Conservation (phyloP, 2,888 invertebrate genomes). For the Phengaris alcon region DNA sequence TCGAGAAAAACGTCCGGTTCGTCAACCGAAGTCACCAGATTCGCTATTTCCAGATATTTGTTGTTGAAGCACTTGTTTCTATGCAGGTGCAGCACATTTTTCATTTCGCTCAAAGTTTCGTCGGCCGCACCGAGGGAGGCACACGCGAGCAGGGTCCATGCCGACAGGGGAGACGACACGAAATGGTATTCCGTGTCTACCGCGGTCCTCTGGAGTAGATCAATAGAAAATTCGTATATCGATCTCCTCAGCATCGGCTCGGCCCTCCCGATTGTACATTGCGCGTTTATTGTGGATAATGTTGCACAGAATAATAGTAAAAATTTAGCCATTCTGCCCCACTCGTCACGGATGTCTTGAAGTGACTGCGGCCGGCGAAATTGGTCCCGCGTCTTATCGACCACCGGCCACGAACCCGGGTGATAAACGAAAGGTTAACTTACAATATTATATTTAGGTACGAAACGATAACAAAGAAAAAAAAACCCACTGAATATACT, state of each 20-base stretch:
- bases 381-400: constrained; percentile 6
- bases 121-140: constrained; percentile 57
- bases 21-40: constrained; percentile 39
- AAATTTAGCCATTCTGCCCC: constrained; percentile 41
- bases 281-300: constrained; percentile 39
- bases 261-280: constrained; percentile 43
- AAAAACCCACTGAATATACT: neutral
- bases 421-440: constrained; percentile 26
- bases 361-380: constrained; percentile 32
- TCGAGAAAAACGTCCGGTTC: constrained; percentile 47
- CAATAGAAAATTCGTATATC: constrained; percentile 45
- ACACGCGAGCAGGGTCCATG: constrained; percentile 59
- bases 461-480: neutral
- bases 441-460: constrained; percentile 19
- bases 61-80: constrained; percentile 58
- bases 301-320: constrained; percentile 37
- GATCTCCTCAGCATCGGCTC: constrained; percentile 41
- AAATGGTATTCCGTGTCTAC: constrained; percentile 64
- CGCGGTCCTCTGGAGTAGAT: constrained; percentile 43
- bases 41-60: constrained; percentile 53
- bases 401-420: constrained; percentile 28
- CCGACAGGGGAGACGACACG: constrained; percentile 57
- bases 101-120: constrained; percentile 52
- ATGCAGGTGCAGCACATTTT: constrained; percentile 50
- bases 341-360: neutral